Evolutionary conservation across 53 echinoderm and acorn worm genomes (phyloP), one percentile per base, ranked within the genome.

Genomic region (Henricia sp.): DNA sequence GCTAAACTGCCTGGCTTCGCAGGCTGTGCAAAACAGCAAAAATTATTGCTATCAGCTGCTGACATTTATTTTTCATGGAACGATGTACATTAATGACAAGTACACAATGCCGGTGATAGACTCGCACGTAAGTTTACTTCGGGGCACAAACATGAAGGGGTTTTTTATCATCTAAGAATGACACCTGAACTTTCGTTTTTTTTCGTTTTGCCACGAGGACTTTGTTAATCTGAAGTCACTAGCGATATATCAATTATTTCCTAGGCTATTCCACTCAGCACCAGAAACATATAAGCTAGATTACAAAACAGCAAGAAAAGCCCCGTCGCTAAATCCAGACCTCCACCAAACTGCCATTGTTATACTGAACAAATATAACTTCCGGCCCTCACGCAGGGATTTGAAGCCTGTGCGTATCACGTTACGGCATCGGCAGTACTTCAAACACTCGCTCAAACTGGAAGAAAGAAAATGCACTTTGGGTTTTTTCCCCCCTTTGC

Each of bases 321-420:
- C 76, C 26, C 57, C 26, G 57, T 41, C 74, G 36, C 74, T 34
- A 50, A 29, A 48, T 10, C 48, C 50, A 10, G 62, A 17, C 67
- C 39, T n/a, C 67, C 67, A 37, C 55, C 59, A 24, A 41, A 41
- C 27, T 26, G n/a, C 59, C 76, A 76, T 76, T 76, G 76, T 76
- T 41, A 76, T 57, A 8, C 76, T 59, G 55, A 55, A 76, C 76
- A 76, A 76, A 58, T 58, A 76, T 34, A 76, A 76, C 76, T 76
- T 76, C 76, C 76, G 76, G n/a, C 76, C 59, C 58, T 76, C 76
- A 59, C n/a, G 76, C 30, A 23, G 16, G 27, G 59, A 58, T 58
- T 76, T 76, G 36, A 74, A 72, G 72, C 72, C 19, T 21, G 2
- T 30, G 4, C 26, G 10, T 6, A 52, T 73, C 53, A 2, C 52